Conservation (phyloP, 2,113 vertebrate species). For the Nothoprocta pentlandii region DNA sequence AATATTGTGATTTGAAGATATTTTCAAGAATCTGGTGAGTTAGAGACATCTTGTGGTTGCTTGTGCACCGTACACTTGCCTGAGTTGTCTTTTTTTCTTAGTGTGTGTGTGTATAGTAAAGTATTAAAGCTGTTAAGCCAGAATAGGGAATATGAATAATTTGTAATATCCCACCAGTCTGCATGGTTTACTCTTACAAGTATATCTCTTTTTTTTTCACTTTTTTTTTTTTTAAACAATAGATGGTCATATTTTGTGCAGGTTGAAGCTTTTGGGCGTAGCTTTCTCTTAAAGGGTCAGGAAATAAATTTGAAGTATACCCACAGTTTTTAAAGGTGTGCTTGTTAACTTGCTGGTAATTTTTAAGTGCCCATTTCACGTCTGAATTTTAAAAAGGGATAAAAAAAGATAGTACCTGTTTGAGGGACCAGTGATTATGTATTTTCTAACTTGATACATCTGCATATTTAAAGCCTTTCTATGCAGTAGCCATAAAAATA, state of each 20-base stretch:
- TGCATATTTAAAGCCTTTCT: background rate
- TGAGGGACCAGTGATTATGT: background rate
- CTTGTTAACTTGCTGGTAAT: background rate
- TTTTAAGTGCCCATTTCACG: background rate
- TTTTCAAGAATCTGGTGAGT: slow-evolving; percentile 47
- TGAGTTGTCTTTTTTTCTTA: background rate
- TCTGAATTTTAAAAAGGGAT: background rate
- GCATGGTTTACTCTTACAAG: background rate
- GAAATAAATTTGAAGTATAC: background rate
- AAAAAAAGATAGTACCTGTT: background rate
- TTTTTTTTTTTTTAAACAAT: too few relatives aligned
- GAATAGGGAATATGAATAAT: background rate
- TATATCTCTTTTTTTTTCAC: background rate
- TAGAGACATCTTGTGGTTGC: slow-evolving; percentile 82
- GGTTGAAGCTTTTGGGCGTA: background rate
- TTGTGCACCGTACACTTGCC: slow-evolving; percentile 25
- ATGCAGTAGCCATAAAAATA: background rate
- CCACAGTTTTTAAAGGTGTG: too few relatives aligned
- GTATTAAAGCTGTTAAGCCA: background rate
- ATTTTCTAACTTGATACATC: background rate
- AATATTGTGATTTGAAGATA: background rate
- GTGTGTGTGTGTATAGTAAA: background rate
- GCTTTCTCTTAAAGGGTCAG: background rate
- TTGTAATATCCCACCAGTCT: background rate
- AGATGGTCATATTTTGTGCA: background rate